phyloP scores from a whole-genome alignment of 2,888 invertebrate species.

The Eristalis arbustorum region DNA sequence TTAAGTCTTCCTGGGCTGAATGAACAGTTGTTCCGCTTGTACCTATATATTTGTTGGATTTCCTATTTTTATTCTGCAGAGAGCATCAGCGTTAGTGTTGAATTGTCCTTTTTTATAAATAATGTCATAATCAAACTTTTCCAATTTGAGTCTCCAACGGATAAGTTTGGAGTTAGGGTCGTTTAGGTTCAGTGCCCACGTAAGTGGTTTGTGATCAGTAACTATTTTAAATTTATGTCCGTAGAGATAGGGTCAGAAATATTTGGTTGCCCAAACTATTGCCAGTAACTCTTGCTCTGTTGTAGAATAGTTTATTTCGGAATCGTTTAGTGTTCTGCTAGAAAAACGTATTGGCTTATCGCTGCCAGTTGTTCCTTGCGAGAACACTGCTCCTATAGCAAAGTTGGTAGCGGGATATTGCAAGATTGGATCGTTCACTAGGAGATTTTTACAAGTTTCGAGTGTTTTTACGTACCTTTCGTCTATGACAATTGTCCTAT shows the following conservation, averaged over 20 bases:
- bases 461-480: slow-evolving; percentile 36
- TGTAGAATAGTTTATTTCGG: not conserved
- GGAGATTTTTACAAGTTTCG: slow-evolving; percentile 43
- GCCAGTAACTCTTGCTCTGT: slow-evolving; percentile 41
- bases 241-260: slow-evolving; percentile 74
- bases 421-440: not conserved
- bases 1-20: slow-evolving; percentile 58
- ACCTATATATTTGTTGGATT: not conserved
- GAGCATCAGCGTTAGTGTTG: slow-evolving; percentile 56
- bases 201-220: slow-evolving; percentile 77
- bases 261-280: not conserved
- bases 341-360: not conserved
- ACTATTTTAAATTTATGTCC: slow-evolving; percentile 76
- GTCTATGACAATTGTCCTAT: slow-evolving; percentile 37
- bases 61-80: slow-evolving; percentile 44
- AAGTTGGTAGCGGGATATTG: slow-evolving; percentile 5
- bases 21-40: not conserved
- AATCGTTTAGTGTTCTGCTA: not conserved
- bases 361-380: not conserved
- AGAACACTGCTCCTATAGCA: not conserved
- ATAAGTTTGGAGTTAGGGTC: slow-evolving; percentile 74
- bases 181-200: slow-evolving; percentile 76
- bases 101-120: slow-evolving; percentile 38
- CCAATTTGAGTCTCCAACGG: slow-evolving; percentile 65
- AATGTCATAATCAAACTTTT: slow-evolving; percentile 50